Evolutionary conservation across 2,797 vertebrate species (phyloP).

Genomic region (Bufotes viridis): DNA sequence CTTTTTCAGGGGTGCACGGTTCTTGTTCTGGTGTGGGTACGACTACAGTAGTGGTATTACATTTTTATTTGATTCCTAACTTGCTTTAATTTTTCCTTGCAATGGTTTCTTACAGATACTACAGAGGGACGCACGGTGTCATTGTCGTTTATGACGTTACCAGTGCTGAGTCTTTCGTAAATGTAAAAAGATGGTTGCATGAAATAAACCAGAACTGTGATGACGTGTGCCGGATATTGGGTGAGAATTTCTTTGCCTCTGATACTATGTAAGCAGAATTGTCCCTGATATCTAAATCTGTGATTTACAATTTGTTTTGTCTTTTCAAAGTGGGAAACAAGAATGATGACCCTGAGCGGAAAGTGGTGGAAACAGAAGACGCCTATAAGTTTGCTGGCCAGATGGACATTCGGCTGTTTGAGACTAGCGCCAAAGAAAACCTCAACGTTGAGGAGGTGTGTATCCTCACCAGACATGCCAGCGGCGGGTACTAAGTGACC

Average conservation of each 20-base stretch:
- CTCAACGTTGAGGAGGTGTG: conserved; percentile 96
- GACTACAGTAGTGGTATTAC: too few species aligned
- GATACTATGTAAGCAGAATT: background rate
- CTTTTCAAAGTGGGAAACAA: conserved; percentile 91
- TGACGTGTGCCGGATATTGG: conserved; percentile 98
- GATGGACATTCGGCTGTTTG: conserved; percentile 98
- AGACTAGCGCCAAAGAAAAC: conserved; percentile 99
- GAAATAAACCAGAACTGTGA: conserved; percentile 99
- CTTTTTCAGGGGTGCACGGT: too few species aligned
- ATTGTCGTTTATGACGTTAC: conserved; percentile 98
- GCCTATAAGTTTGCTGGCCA: conserved; percentile 98
- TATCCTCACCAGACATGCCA: background rate
- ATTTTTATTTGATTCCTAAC: too few species aligned
- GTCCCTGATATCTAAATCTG: background rate
- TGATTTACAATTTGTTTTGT: background rate
- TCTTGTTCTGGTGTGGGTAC: too few species aligned
- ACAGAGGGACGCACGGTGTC: conserved; percentile 96
- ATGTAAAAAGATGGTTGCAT: conserved; percentile 99
- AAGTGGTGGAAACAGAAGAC: conserved; percentile 97
- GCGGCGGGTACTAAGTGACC: background rate
- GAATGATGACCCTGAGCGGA: conserved; percentile 95
- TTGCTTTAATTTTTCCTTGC: background rate
- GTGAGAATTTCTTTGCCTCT: conserved; percentile 70
- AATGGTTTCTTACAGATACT: conserved; percentile 81
- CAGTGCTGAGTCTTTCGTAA: conserved; percentile 97